Evolutionary conservation across 2,797 vertebrate species (phyloP).

Genomic region (Zenarchopterus dispar): DNA sequence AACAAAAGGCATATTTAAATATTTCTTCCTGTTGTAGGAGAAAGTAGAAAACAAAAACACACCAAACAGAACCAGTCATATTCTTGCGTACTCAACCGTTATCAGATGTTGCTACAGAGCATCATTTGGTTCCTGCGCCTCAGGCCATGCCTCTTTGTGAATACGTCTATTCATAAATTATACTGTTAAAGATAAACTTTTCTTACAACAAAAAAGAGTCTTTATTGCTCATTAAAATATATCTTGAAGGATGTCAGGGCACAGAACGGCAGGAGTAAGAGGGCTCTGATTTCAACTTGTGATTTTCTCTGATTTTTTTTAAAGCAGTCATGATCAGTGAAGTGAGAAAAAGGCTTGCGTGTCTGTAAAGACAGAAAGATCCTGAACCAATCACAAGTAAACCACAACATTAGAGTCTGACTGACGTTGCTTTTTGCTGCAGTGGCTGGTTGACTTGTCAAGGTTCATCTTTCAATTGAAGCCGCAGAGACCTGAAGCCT

Average conservation of each 20-base stretch:
- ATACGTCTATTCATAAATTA: slow-evolving; percentile 29
- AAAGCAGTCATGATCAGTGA: slow-evolving; percentile 22
- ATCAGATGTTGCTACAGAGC: slow-evolving; percentile 13
- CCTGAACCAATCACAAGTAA: slow-evolving; percentile 55
- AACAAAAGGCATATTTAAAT: slow-evolving; percentile 7
- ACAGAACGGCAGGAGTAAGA: slow-evolving; percentile 31
- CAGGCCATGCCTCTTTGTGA: slow-evolving; percentile 34
- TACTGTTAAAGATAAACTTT: slow-evolving; percentile 46
- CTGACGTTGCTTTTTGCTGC: slow-evolving; percentile 39
- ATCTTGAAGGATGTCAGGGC: slow-evolving; percentile 31
- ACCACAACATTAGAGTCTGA: slow-evolving; percentile 36
- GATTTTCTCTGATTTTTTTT: slow-evolving; percentile 24
- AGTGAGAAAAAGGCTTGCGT: slow-evolving; percentile 17
- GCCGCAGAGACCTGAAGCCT: slow-evolving; percentile 35
- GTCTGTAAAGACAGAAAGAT: slow-evolving; percentile 41
- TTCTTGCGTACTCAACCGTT: slow-evolving; percentile 21
- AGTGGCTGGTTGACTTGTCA: slow-evolving; percentile 26
- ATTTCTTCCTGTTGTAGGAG: background rate
- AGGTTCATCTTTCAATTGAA: slow-evolving; percentile 41
- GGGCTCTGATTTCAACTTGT: slow-evolving; percentile 25
- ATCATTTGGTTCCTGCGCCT: slow-evolving; percentile 43
- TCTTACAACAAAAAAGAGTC: slow-evolving; percentile 38
- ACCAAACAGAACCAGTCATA: slow-evolving; percentile 22
- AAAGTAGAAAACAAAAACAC: slow-evolving; percentile 20
- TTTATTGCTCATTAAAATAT: slow-evolving; percentile 49